These are phyloP conservation scores for Alcis repandata DNA, from an alignment of 2,888 invertebrate genomes.

Conservation along the genomic window DNA sequence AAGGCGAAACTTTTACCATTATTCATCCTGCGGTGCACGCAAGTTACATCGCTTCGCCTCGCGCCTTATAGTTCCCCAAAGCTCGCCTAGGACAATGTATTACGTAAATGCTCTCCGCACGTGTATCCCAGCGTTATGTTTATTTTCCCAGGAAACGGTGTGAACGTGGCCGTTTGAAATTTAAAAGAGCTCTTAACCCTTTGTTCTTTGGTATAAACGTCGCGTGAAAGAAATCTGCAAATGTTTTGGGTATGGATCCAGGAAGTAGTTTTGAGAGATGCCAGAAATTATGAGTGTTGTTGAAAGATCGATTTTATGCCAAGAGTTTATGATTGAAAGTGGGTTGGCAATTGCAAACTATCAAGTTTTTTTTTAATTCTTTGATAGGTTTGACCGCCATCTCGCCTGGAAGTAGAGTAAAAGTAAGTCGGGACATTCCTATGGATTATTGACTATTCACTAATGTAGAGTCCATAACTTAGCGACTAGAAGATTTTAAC, in stretches of 20 bases:
- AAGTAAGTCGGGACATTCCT: not conserved
- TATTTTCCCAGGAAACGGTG: conserved; percentile 30
- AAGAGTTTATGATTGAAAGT: not conserved
- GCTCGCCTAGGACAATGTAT: not conserved
- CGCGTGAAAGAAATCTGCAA: conserved; percentile 29
- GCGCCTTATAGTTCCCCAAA: not conserved
- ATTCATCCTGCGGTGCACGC: not conserved
- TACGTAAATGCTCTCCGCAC: conserved; percentile 17
- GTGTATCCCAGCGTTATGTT: conserved; percentile 29
- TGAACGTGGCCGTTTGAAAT: conserved; percentile 21
- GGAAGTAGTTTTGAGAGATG: conserved; percentile 15
- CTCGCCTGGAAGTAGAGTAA: not conserved
- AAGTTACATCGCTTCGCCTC: not conserved
- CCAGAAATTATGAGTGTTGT: not conserved
- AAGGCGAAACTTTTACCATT: too few relatives aligned
- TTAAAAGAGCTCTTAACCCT: conserved; percentile 28
- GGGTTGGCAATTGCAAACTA: not conserved
- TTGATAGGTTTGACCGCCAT: too few relatives aligned
- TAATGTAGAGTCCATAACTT: too few relatives aligned
- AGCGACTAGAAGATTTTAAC: too few relatives aligned
- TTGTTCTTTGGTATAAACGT: conserved; percentile 34
- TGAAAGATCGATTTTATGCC: not conserved
- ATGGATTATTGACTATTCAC: too few relatives aligned
- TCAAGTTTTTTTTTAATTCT: too few relatives aligned
- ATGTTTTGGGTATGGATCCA: conserved; percentile 18